Percentiles rank a stretch among this genome's conserved stretches.
phyloP scores from a whole-genome alignment of 2,888 invertebrate genomes.

The Onthophagus sagittarius region DNA sequence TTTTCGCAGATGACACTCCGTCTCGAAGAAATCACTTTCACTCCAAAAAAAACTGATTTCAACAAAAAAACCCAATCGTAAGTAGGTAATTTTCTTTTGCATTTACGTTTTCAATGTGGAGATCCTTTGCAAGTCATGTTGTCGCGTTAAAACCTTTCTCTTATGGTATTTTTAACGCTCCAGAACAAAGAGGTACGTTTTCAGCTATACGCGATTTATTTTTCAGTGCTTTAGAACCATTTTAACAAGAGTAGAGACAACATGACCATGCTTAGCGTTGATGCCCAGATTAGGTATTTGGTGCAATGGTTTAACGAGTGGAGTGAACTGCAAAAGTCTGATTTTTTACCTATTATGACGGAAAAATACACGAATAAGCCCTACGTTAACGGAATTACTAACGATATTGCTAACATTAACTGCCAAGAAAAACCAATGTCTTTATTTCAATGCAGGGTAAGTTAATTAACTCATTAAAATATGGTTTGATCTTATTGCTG shows the following conservation, averaged over 20 bases:
- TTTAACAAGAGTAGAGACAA: slow-evolving; percentile 10
- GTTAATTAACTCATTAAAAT: slow-evolving; percentile 33
- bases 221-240: slow-evolving; percentile 32
- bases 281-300: slow-evolving; percentile 76
- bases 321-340: slow-evolving; percentile 82
- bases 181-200: slow-evolving; percentile 22
- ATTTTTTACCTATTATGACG: slow-evolving; percentile 74
- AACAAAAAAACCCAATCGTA: neutral
- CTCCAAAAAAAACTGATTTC: too few species aligned
- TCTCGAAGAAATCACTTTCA: neutral
- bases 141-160: slow-evolving; percentile 22
- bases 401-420: slow-evolving; percentile 61
- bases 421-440: slow-evolving; percentile 76
- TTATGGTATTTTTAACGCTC: slow-evolving; percentile 26
- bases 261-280: slow-evolving; percentile 52
- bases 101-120: slow-evolving; percentile 1
- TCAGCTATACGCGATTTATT: slow-evolving; percentile 14
- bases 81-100: neutral
- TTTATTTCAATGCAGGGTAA: slow-evolving; percentile 77
- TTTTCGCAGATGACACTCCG: neutral
- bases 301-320: slow-evolving; percentile 86
- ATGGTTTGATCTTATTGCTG: slow-evolving; percentile 1
- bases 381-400: slow-evolving; percentile 70
- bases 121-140: slow-evolving; percentile 27
- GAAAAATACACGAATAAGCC: slow-evolving; percentile 60